Base-by-base conservation (phyloP, 1,140 invertebrate species). In the Elymnias hypermnestra region DNA sequence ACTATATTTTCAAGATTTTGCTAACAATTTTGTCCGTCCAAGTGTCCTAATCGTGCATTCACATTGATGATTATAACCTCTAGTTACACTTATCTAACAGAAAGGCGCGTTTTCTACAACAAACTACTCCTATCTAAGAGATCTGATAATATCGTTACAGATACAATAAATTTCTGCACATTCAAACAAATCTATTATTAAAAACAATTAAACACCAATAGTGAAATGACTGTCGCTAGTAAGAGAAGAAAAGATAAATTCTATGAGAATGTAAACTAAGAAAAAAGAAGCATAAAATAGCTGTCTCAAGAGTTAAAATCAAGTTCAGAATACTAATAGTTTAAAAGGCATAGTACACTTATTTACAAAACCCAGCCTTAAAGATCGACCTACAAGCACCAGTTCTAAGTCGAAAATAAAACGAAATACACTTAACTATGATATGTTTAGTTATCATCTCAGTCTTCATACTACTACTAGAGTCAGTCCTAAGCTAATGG, bases 331-430 rank as follows among this genome's bases (percentile, higher is more conserved):
- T 13, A 36, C 61, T 74, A 81, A 75, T 49, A 75, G 76, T 78
- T 71, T 78, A 82, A 74, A 78, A 75, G 69, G 74, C 77, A 53
- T 72, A 73, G 68, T 73, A 83, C 70, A 75, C 65, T 70, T 84
- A 81, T 82, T 74, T 81, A 84, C 76, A 84, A 78, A 84, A 78
- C 73, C 76, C 75, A 83, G 78, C 82, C 82, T 85, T 77, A 72
- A 70, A 85, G 73, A 82, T 83, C 77, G 66, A 77, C 72, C 78
- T 83, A 85, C 75, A 83, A 85, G 82, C 82, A 85, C 82, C 82
- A 83, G 75, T 82, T 66, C 78, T 83, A 85, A 82, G 68, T 82
- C 65, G 77, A 77, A 82, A 81, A 77, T 71, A 74, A 78, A 83
- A 78, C 48, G 57, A 70, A 76, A 77, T 72, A 81, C 72, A 74